phyloP scores from a whole-genome alignment of 2,113 vertebrate species.

The Colaptes auratus region DNA sequence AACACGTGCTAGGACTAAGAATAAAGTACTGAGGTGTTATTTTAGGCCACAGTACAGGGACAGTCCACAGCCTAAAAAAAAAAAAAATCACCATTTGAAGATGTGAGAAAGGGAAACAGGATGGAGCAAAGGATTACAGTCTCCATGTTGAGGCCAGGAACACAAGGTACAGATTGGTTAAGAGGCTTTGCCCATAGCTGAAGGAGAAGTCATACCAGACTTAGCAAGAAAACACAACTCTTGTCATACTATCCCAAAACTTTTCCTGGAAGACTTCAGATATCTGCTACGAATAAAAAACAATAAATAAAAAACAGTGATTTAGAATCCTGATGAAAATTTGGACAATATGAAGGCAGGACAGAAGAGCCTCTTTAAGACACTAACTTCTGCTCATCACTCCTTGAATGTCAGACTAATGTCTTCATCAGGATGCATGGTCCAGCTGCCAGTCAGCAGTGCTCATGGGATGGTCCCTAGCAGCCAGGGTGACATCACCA shows the following conservation, averaged over 20 bases:
- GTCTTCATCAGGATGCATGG: fast-evolving
- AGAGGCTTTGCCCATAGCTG: background rate
- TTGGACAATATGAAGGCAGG: background rate
- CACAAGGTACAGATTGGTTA: background rate
- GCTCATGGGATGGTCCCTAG: background rate
- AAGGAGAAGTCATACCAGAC: background rate
- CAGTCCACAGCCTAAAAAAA: slow-evolving; percentile 6
- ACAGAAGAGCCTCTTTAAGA: background rate
- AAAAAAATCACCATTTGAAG: background rate
- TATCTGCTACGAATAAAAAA: background rate
- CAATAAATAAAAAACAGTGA: background rate
- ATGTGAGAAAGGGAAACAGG: background rate
- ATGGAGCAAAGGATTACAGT: background rate
- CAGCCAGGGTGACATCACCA: background rate
- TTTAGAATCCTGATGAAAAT: background rate
- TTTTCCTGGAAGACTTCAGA: background rate
- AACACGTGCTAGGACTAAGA: background rate
- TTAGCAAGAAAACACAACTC: background rate
- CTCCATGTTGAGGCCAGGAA: background rate
- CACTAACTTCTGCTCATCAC: background rate
- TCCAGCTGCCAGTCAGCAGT: background rate
- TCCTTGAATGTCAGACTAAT: background rate
- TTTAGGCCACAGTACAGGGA: slow-evolving; percentile 17
- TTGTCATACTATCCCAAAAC: background rate
- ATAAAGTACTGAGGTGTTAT: slow-evolving; percentile 38